phyloP scores from a whole-genome alignment of 1,140 invertebrate genomes.

The Medauroidea extradentata region DNA sequence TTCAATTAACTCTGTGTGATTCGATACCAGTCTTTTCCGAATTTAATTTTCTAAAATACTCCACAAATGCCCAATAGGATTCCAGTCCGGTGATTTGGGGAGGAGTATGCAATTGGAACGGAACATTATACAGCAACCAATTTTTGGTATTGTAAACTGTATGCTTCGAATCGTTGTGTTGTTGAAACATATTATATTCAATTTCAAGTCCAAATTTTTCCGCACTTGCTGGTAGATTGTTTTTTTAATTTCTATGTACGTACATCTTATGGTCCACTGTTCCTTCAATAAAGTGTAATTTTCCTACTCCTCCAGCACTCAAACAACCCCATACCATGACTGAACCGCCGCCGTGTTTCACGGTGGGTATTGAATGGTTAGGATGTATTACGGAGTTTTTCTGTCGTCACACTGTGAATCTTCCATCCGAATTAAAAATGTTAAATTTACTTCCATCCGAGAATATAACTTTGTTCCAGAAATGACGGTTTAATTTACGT shows the following conservation, averaged over 20 bases:
- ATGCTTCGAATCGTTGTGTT: constrained; percentile 41
- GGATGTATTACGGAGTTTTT: constrained; percentile 17
- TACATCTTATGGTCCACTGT: constrained; percentile 29
- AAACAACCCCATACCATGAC: constrained; percentile 37
- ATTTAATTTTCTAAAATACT: constrained; percentile 24
- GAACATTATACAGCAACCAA: constrained; percentile 27
- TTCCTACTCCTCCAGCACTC: constrained; percentile 26
- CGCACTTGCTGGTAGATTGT: constrained; percentile 19
- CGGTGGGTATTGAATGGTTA: constrained; percentile 25
- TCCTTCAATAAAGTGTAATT: constrained; percentile 32
- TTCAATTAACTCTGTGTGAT: constrained; percentile 13
- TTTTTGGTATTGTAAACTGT: constrained; percentile 21
- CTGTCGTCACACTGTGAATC: constrained; percentile 22
- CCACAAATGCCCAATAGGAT: constrained; percentile 39
- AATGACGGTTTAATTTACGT: background rate
- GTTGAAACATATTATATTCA: constrained; percentile 23
- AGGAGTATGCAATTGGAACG: constrained; percentile 28
- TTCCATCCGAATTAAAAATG: constrained; percentile 20
- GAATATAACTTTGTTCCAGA: constrained; percentile 8
- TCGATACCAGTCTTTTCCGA: constrained; percentile 10
- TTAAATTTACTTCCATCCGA: constrained; percentile 33
- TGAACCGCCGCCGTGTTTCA: constrained; percentile 30
- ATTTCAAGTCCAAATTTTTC: constrained; percentile 3
- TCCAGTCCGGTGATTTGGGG: constrained; percentile 38
- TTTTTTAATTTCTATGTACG: constrained; percentile 28